Base-by-base conservation (phyloP, 2,888 invertebrate genomes). In the Hirtodrosophila duncani region DNA sequence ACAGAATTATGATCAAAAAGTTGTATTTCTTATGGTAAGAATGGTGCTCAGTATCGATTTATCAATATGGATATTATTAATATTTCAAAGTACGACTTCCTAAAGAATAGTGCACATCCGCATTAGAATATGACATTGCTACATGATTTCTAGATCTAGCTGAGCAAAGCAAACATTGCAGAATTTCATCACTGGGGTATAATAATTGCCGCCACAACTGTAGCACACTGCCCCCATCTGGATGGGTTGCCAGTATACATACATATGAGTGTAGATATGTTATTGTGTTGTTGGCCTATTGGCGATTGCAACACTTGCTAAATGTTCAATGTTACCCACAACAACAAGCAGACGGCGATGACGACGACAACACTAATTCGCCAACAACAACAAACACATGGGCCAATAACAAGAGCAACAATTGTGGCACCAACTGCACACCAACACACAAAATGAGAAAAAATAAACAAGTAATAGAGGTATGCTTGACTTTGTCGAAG, bases 381-480 rank as follows among this genome's bases (percentile, higher is more conserved):
- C 7, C 57, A 48, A 34, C 63, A 45, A 21, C 53, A 16, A 24
- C 53, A 41, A 61, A 50, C 42, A 36, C 59, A 45, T 55, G 67
- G 67, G 64, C 65, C 63, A 74, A 74, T 78, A 71, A 78, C 77
- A 75, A 79, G 77, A 75, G 80, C 75, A 75, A 71, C 74, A 75
- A 75, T 77, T 79, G 77, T 79, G 72, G 80, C 80, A 77, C 74
- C 80, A 75, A 34, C 49, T 27, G 42, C 24, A 36, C 44, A 52
- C 45, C 50, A 41, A 31, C 60, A 44, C 45, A 23, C 38, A 50
- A 34, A 44, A 14, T 23, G 21, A 42, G 11, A 26, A 24, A 37
- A 31, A 33, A 45, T 27, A 27, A 49, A 55, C 44, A 60, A 43
- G n/a, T n/a, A n/a, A n/a, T n/a, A n/a, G n/a, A n/a, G n/a, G n/a